Conservation (phyloP, 2,888 invertebrate species). For the Cryptosula pallasiana region DNA sequence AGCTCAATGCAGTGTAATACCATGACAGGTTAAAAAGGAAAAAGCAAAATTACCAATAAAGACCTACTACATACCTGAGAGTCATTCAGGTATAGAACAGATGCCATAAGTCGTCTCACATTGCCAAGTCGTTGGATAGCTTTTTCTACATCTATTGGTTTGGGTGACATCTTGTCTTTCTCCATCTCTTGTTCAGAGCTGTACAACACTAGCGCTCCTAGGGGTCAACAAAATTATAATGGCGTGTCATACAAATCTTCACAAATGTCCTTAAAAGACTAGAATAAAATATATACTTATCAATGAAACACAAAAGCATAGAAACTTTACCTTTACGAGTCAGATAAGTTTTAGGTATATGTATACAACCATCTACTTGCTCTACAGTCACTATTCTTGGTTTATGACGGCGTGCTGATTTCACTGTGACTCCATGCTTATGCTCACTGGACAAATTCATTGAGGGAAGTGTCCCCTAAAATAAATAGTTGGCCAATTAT, state of each 20-base stretch:
- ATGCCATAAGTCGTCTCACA: constrained; percentile 12
- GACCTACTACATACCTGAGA: background rate
- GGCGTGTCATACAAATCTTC: too few species aligned
- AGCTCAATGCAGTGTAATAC: too few species aligned
- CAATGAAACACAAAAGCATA: too few species aligned
- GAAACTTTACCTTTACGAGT: constrained; percentile 40
- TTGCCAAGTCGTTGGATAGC: background rate
- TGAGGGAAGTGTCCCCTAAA: background rate
- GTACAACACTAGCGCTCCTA: constrained; percentile 20
- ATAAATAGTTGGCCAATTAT: too few species aligned
- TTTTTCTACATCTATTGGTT: background rate
- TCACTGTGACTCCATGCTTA: constrained; percentile 14
- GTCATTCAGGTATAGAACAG: constrained; percentile 9
- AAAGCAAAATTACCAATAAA: too few species aligned
- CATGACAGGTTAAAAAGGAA: too few species aligned
- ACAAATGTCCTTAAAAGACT: too few species aligned
- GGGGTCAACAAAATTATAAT: too few species aligned
- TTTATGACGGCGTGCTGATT: background rate
- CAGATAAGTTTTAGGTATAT: constrained; percentile 42
- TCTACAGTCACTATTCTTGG: constrained; percentile 20
- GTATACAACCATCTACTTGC: constrained; percentile 32
- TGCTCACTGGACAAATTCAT: background rate
- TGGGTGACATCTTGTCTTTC: background rate
- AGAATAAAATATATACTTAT: too few species aligned
- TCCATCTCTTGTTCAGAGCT: background rate